Conservation (phyloP, 2,797 vertebrate species). For the Oreortyx pictus region DNA sequence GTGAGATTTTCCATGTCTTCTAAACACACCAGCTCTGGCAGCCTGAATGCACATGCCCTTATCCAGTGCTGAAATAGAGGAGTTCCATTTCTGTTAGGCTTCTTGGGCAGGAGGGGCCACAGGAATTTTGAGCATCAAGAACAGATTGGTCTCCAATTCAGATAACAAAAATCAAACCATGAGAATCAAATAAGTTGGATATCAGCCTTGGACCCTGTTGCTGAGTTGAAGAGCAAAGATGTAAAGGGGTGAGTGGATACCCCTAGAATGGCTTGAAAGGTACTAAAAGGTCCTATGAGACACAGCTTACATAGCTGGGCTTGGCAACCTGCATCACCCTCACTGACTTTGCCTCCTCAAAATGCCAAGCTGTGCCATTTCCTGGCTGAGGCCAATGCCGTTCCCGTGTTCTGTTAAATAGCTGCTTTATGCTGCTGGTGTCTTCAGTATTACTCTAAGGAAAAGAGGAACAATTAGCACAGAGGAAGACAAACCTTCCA, state of each 20-base stretch:
- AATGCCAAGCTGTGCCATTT: background rate
- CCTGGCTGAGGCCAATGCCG: background rate
- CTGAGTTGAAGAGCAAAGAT: background rate
- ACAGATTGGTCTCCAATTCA: too few species aligned
- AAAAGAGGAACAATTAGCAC: background rate
- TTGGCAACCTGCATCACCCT: background rate
- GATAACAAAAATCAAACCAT: background rate
- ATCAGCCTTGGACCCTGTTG: background rate
- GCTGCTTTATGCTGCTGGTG: background rate
- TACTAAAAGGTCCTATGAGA: background rate
- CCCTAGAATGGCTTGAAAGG: background rate
- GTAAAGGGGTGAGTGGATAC: background rate
- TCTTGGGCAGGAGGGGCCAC: background rate
- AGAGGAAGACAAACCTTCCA: background rate
- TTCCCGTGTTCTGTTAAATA: background rate
- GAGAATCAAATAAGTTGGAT: background rate
- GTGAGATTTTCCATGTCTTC: background rate
- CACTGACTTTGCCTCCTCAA: background rate
- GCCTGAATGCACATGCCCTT: accelerated
- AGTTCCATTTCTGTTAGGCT: background rate
- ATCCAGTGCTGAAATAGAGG: background rate
- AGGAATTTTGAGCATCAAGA: background rate
- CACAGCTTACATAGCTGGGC: background rate
- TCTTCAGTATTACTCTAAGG: background rate
- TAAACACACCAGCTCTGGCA: background rate